These are phyloP conservation scores for Cardiocondyla obscurior DNA, from an alignment of 1,140 invertebrate species.

Conservation along the genomic window DNA sequence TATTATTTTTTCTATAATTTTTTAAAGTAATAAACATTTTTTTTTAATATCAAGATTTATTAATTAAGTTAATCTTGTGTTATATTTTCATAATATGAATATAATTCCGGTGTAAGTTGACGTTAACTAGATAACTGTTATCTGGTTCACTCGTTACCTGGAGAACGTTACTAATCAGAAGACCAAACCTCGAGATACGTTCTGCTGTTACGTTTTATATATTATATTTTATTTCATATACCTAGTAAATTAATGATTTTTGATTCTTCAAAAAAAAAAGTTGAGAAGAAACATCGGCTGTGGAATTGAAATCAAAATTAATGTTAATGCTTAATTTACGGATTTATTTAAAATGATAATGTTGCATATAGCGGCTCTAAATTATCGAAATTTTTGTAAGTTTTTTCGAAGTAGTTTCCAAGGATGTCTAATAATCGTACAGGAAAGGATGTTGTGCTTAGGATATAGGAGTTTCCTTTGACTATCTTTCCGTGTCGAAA, in stretches of 20 bases:
- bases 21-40: background rate
- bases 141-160: constrained; percentile 53
- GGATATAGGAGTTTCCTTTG: background rate
- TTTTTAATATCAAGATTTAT: background rate
- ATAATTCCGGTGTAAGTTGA: constrained; percentile 28
- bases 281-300: no score
- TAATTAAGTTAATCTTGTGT: background rate
- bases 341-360: background rate
- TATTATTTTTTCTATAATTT: background rate
- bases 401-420: background rate
- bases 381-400: background rate
- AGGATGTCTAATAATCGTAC: background rate
- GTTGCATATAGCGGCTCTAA: background rate
- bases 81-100: background rate
- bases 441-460: background rate
- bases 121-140: constrained; percentile 61
- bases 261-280: no score
- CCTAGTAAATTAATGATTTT: background rate
- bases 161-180: constrained; percentile 51
- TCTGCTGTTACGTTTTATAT: background rate
- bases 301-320: background rate
- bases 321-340: background rate
- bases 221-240: constrained; percentile 15
- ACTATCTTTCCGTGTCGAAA: background rate
- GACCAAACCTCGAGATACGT: constrained; percentile 63